Conservation (phyloP, 2,888 invertebrate species). For the Ormyrus labotus region DNA sequence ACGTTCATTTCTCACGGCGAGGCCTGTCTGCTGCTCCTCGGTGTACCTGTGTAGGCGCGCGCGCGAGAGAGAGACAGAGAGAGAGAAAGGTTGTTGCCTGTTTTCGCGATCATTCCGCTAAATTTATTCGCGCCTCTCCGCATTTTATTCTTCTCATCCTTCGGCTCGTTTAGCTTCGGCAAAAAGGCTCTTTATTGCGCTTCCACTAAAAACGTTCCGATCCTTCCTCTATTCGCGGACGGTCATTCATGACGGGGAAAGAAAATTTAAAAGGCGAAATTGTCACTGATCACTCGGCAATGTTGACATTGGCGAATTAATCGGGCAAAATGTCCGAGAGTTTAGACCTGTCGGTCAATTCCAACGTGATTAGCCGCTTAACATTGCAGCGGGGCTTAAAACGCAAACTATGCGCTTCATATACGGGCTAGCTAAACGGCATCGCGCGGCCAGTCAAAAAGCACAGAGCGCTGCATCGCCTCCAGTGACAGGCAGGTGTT, state of each 20-base stretch:
- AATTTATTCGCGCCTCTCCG: neutral
- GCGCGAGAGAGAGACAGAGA: no score
- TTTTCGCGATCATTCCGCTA: neutral
- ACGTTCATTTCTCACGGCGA: conserved; percentile 19
- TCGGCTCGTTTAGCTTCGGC: neutral
- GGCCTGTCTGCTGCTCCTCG: neutral
- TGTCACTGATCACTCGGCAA: conserved; percentile 15
- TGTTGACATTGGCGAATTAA: conserved; percentile 42
- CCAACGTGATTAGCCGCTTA: conserved; percentile 45
- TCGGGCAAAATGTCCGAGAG: conserved; percentile 42
- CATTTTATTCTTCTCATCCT: neutral
- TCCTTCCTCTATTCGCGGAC: no score
- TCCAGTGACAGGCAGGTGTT: conserved; percentile 70
- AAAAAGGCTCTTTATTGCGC: neutral
- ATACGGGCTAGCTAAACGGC: neutral
- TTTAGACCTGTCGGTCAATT: conserved; percentile 56
- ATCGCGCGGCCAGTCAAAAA: neutral
- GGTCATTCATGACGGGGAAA: no score
- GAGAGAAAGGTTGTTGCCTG: neutral
- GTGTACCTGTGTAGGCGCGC: no score
- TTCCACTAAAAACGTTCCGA: no score
- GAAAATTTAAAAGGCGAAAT: conserved; percentile 1
- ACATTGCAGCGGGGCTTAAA: conserved; percentile 9
- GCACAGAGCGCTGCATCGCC: neutral
- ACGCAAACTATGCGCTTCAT: conserved; percentile 24